A percentile compares a stretch with the other conserved stretches of the same genome.
Evolutionary conservation across 2,888 invertebrate species (phyloP).

Genomic region (Chrysolina haemoptera): DNA sequence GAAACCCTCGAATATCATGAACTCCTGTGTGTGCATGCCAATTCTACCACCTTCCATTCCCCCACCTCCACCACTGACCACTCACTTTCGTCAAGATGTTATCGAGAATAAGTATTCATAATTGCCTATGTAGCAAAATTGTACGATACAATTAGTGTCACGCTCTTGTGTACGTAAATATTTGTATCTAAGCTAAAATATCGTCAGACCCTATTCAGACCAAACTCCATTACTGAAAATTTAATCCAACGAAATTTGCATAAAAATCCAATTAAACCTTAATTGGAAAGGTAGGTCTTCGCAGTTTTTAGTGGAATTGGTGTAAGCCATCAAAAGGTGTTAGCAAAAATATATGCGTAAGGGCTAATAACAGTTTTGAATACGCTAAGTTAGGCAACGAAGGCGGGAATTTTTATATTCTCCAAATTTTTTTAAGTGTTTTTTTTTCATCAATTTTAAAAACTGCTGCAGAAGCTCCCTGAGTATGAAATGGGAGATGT

Average conservation of each 20-base stretch:
- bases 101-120: not conserved
- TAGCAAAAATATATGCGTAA: not conserved
- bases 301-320: constrained; percentile 8
- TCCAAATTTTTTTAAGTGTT: no score
- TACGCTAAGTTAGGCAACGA: no score
- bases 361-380: no score
- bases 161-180: constrained; percentile 23
- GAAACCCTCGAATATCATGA: no score
- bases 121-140: not conserved
- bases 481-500: no score
- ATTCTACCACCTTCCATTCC: no score
- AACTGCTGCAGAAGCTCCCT: no score
- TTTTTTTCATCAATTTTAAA: no score
- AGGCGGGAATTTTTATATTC: no score
- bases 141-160: constrained; percentile 8
- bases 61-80: not conserved
- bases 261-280: constrained; percentile 26
- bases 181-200: constrained; percentile 11
- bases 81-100: not conserved
- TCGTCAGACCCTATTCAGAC: constrained; percentile 20
- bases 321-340: not conserved
- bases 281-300: constrained; percentile 3
- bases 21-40: no score
- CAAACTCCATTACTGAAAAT: constrained; percentile 15
- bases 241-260: constrained; percentile 21